These are phyloP conservation scores for Parnassius smintheus DNA, from an alignment of 2,888 invertebrate genomes.

Conservation along the genomic window DNA sequence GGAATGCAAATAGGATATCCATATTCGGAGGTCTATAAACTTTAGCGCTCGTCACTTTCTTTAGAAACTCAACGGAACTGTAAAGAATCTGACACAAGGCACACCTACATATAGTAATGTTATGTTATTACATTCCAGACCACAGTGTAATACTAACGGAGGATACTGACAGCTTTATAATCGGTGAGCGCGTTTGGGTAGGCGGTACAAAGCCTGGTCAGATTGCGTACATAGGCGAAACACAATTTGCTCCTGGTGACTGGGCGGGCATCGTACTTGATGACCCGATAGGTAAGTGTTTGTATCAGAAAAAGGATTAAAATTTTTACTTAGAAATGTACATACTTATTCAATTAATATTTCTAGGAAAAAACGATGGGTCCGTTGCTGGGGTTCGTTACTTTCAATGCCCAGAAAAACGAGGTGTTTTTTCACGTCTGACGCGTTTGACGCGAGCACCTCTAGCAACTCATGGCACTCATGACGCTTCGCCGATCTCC, in stretches of 20 bases:
- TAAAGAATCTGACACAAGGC: too few species aligned
- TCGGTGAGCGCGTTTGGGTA: constrained; percentile 97
- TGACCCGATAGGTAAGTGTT: constrained; percentile 91
- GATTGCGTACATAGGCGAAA: constrained; percentile 96
- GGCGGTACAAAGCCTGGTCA: constrained; percentile 95
- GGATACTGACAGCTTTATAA: constrained; percentile 97
- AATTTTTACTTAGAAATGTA: too few species aligned
- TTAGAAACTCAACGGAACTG: constrained; percentile 15
- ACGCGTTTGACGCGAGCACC: constrained; percentile 91
- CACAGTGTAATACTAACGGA: constrained; percentile 91
- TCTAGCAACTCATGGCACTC: constrained; percentile 76
- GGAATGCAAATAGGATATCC: constrained; percentile 49
- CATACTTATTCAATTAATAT: neutral
- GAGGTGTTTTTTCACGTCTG: constrained; percentile 96
- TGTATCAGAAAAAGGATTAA: constrained; percentile 7
- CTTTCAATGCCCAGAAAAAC: constrained; percentile 95
- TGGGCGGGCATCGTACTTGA: constrained; percentile 99
- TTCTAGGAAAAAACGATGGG: constrained; percentile 96
- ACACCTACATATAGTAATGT: neutral
- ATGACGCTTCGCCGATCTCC: constrained; percentile 71
- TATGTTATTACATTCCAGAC: constrained; percentile 79
- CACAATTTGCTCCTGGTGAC: constrained; percentile 98
- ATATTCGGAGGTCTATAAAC: constrained; percentile 55
- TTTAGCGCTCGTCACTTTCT: constrained; percentile 43
- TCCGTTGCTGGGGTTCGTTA: constrained; percentile 95